Conservation (phyloP, 2,888 invertebrate species). For the Stenurella melanura region DNA sequence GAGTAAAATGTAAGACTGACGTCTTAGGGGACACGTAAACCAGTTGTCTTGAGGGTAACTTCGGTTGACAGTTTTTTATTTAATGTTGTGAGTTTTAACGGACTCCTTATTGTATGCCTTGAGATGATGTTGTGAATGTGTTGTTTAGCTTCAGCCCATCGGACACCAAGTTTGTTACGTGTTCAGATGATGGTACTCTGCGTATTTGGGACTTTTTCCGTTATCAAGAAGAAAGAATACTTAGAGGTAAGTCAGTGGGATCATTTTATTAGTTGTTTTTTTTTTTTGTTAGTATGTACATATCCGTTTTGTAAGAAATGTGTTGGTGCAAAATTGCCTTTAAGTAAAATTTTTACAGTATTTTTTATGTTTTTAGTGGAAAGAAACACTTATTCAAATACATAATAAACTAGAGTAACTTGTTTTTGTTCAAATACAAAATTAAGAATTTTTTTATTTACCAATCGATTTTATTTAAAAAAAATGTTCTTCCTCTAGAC, state of each 20-base stretch:
- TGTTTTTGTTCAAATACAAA: no score
- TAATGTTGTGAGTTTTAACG: slow-evolving; percentile 37
- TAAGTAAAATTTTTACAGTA: no score
- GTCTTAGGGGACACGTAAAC: neutral
- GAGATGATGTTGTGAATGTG: slow-evolving; percentile 49
- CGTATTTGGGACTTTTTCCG: slow-evolving; percentile 99
- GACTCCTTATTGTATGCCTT: slow-evolving; percentile 34
- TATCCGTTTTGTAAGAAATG: no score
- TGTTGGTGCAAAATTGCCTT: no score
- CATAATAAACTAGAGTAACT: no score
- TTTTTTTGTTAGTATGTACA: no score
- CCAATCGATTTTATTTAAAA: no score
- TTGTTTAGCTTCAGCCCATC: slow-evolving; percentile 95
- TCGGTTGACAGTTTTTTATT: slow-evolving; percentile 39
- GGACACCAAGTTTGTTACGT: slow-evolving; percentile 98
- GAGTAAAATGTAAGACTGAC: neutral
- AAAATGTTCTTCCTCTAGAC: no score
- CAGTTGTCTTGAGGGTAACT: slow-evolving; percentile 25
- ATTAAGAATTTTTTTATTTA: no score
- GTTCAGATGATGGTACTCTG: slow-evolving; percentile 99
- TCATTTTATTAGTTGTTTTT: slow-evolving; percentile 10
- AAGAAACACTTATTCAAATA: no score
- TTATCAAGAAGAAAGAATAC: slow-evolving; percentile 95
- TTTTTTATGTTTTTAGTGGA: no score
- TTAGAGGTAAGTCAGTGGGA: slow-evolving; percentile 79